Conservation (phyloP, 2,113 vertebrate genomes). For the Mystacornis crossleyi region DNA sequence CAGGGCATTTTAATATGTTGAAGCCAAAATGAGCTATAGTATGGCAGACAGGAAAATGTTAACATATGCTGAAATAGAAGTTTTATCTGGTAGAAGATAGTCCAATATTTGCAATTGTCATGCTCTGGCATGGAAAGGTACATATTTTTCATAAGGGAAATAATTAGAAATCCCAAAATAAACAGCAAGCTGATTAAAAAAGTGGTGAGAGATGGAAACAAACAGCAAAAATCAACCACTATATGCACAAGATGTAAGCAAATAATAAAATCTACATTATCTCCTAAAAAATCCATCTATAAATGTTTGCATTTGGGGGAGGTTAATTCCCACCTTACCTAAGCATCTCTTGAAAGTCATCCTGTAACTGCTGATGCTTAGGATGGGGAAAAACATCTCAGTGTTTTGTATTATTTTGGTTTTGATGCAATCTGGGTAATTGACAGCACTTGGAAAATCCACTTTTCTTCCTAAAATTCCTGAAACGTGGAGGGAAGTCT, state of each 20-base stretch:
- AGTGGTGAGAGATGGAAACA: not conserved
- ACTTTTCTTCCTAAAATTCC: not conserved
- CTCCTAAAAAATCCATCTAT: not conserved
- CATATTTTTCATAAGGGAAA: not conserved
- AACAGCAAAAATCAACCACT: not conserved
- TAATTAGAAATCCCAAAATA: constrained; percentile 28
- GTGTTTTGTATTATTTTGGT: not conserved
- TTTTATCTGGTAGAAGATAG: not conserved
- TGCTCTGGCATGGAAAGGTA: not conserved
- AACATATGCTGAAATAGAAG: not conserved
- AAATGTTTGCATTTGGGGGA: not conserved
- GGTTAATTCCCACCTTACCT: not conserved
- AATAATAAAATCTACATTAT: not conserved
- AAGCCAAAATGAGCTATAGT: not conserved
- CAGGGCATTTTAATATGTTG: not conserved
- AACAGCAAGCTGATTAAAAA: not conserved
- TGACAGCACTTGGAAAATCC: not conserved
- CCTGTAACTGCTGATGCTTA: not conserved
- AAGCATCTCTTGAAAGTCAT: not conserved
- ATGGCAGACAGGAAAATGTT: not conserved
- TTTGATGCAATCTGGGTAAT: not conserved
- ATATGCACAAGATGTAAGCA: not conserved
- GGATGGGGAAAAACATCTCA: not conserved
- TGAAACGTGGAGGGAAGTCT: not conserved
- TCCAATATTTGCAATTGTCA: not conserved